Conservation (phyloP, 2,888 invertebrate species). For the Rhodophaea formosa region DNA sequence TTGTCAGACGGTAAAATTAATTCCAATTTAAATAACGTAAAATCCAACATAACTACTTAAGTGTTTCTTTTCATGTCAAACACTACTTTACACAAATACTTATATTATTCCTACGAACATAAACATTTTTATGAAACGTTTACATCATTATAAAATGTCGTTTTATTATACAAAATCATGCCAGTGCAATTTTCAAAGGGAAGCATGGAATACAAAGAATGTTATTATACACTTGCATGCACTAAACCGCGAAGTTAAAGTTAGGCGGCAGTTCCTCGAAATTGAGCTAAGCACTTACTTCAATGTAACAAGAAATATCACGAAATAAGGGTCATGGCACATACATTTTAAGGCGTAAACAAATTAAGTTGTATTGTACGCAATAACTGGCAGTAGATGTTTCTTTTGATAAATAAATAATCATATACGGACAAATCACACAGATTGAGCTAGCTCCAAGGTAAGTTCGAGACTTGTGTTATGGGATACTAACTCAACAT, state of each 20-base stretch:
- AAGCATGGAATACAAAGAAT: slow-evolving; percentile 44
- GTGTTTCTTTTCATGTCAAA: slow-evolving; percentile 10
- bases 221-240: slow-evolving; percentile 24
- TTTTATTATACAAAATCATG: slow-evolving; percentile 47
- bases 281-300: background rate
- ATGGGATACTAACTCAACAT: too few relatives aligned
- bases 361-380: too few relatives aligned
- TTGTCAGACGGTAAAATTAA: background rate
- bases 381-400: too few relatives aligned
- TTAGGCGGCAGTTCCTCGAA: slow-evolving; percentile 1
- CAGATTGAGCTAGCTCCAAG: too few relatives aligned
- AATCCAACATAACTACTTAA: background rate
- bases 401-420: too few relatives aligned
- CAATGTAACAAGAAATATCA: background rate
- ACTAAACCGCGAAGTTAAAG: slow-evolving; percentile 14
- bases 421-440: too few relatives aligned
- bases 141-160: slow-evolving; percentile 35
- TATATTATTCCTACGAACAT: background rate
- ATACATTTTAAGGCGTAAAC: too few relatives aligned
- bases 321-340: too few relatives aligned
- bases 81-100: background rate
- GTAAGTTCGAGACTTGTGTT: too few relatives aligned
- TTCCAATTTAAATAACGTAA: background rate
- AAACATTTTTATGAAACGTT: slow-evolving; percentile 15
- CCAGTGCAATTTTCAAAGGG: slow-evolving; percentile 44